A percentile compares a stretch with the other conserved stretches of the same genome.
phyloP scores from a whole-genome alignment of 2,888 invertebrate species.

The Megaustenia siamemsis region DNA sequence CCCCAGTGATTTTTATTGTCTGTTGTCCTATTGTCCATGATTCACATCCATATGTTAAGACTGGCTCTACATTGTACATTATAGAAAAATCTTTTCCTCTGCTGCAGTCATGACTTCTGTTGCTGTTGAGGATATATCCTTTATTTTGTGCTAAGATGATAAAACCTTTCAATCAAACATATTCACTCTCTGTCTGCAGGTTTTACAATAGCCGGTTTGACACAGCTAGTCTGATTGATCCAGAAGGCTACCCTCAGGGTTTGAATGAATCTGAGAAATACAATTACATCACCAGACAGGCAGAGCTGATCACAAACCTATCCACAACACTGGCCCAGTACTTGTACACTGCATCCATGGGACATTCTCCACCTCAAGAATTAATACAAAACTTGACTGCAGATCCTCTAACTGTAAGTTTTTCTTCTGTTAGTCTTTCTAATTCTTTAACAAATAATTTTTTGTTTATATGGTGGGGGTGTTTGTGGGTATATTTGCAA shows the following conservation, averaged over 20 bases:
- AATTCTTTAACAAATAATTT: neutral
- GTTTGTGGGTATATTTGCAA: too few relatives aligned
- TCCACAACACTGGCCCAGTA: constrained; percentile 70
- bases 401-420: constrained; percentile 46
- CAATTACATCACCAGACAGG: constrained; percentile 68
- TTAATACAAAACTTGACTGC: constrained; percentile 55
- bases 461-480: too few relatives aligned
- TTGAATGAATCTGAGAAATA: constrained; percentile 63
- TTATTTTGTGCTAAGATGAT: too few relatives aligned
- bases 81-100: too few relatives aligned
- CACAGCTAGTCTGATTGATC: constrained; percentile 62
- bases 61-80: too few relatives aligned
- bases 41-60: too few relatives aligned
- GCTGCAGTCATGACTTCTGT: too few relatives aligned
- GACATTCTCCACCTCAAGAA: constrained; percentile 53
- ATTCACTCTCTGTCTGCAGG: constrained; percentile 61
- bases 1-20: too few relatives aligned
- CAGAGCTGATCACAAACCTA: constrained; percentile 60
- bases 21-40: too few relatives aligned
- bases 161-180: too few relatives aligned
- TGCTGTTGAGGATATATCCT: too few relatives aligned
- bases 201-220: constrained; percentile 77
- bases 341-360: constrained; percentile 69
- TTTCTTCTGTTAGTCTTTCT: too few relatives aligned
- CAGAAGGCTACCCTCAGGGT: constrained; percentile 56